Evolutionary conservation across 2,797 vertebrate species (phyloP).

Genomic region (Sebastes vulpes): DNA sequence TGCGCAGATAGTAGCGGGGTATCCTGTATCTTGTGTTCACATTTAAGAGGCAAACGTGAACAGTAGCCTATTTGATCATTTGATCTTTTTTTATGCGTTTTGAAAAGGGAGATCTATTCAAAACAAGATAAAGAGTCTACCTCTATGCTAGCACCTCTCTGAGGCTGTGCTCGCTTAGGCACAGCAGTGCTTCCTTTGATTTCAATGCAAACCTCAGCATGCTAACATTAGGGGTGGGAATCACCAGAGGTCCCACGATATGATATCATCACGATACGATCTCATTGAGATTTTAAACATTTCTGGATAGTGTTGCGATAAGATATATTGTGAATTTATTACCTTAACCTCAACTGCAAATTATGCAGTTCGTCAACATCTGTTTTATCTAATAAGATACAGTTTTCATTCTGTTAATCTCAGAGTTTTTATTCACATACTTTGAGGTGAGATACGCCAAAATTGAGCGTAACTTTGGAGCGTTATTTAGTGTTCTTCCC

Average conservation of each 20-base stretch:
- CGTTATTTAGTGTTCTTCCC: no score
- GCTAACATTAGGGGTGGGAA: background rate
- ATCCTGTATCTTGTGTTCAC: background rate
- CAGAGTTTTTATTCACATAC: background rate
- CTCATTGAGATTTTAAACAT: background rate
- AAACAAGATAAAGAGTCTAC: background rate
- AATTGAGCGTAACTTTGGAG: no score
- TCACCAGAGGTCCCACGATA: background rate
- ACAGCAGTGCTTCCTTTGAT: background rate
- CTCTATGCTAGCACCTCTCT: background rate
- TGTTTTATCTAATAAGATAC: background rate
- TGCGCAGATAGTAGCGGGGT: background rate
- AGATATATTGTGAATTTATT: background rate
- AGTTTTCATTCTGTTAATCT: background rate
- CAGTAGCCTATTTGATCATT: background rate
- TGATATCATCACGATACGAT: background rate
- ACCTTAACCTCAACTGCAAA: background rate
- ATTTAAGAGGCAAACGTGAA: background rate
- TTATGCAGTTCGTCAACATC: background rate
- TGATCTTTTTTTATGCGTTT: background rate
- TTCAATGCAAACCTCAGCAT: background rate
- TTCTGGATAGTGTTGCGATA: background rate
- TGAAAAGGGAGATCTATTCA: background rate
- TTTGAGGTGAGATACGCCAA: no score
- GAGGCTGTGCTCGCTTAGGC: background rate